Conservation (phyloP, 2,113 vertebrate genomes). For the Catharus minimus region DNA sequence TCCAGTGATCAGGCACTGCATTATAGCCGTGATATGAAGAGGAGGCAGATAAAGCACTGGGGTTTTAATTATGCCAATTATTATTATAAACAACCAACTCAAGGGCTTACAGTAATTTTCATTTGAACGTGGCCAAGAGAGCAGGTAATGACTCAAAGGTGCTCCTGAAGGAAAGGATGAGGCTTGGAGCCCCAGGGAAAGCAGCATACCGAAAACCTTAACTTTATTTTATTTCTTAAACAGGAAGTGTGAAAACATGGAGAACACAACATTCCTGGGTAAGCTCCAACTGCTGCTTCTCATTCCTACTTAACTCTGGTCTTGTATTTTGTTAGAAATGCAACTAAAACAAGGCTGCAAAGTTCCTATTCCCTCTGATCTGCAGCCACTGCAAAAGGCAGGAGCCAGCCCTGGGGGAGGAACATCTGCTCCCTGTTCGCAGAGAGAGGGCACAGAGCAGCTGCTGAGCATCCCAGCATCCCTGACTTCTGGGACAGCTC, state of each 20-base stretch:
- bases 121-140: not conserved
- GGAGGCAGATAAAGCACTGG: not conserved
- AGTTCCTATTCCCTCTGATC: not conserved
- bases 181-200: not conserved
- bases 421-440: not conserved
- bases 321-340: not conserved
- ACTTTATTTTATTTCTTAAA: not conserved
- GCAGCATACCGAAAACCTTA: not conserved
- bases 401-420: not conserved
- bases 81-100: not conserved
- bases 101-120: not conserved
- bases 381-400: not conserved
- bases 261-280: not conserved
- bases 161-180: not conserved
- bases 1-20: accelerated
- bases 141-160: not conserved
- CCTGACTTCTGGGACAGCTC: not conserved
- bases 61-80: not conserved
- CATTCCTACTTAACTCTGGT: not conserved
- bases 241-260: not conserved
- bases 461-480: not conserved
- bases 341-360: not conserved
- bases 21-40: not conserved
- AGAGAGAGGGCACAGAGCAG: not conserved
- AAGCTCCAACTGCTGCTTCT: not conserved